Conservation (phyloP, 2,888 invertebrate genomes). For the Allacma fusca region DNA sequence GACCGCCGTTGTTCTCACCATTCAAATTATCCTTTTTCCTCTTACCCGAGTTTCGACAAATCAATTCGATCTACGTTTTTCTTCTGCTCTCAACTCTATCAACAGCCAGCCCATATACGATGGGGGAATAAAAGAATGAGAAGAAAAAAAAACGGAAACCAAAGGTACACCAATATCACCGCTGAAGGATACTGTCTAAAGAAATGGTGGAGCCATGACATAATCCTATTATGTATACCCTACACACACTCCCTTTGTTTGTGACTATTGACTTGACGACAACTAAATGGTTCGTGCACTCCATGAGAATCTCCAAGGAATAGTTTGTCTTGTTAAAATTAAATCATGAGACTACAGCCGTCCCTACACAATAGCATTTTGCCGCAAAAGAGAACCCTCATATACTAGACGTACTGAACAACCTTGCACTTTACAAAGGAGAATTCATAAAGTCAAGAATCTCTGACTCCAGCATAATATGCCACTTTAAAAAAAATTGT, state of each 20-base stretch:
- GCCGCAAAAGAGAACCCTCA: not conserved
- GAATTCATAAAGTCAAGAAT: no score
- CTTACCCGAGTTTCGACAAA: slow-evolving; percentile 4
- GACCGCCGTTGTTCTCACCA: slow-evolving; percentile 17
- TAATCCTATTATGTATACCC: slow-evolving; percentile 1
- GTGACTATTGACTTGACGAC: slow-evolving; percentile 12
- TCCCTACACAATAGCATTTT: not conserved
- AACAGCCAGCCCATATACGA: no score
- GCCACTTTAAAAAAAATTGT: no score
- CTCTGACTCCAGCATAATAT: no score
- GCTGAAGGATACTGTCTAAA: not conserved
- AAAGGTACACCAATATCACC: no score
- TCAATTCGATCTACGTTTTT: slow-evolving; percentile 18
- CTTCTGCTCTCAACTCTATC: not conserved
- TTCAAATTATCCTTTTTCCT: slow-evolving; percentile 5
- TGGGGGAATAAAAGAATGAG: no score
- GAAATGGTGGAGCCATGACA: not conserved
- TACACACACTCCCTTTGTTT: not conserved
- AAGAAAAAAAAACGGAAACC: no score
- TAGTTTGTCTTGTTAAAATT: not conserved
- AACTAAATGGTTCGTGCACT: slow-evolving; percentile 6
- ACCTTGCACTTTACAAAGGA: no score
- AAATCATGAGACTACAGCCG: not conserved
- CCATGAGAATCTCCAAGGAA: slow-evolving; percentile 5
- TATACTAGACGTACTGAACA: no score